Evolutionary conservation across 2,113 vertebrate genomes (phyloP), one percentile per base, ranked within the genome.

Genomic region (Mormyrus iriodes): DNA sequence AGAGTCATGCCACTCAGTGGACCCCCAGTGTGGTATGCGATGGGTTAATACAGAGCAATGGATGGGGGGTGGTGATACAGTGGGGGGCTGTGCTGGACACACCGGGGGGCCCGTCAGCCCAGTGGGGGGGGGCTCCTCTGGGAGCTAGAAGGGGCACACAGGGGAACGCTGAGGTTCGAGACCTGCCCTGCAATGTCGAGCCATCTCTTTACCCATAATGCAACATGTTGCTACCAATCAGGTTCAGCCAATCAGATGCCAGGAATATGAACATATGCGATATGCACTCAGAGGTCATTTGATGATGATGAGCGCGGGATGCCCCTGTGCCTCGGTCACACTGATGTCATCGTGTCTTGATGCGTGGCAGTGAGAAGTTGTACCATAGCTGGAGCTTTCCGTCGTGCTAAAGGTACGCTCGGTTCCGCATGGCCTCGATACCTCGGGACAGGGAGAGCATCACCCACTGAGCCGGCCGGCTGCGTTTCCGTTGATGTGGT

Each of bases 1-100:
- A 94, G 93, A 94, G 93, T 95, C 94, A 94, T 93, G 90, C 92
- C 91, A 89, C n/a, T 95, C 92, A 95, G 94, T 94, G 92, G 92
- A 88, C 15, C 90, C 93, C 92, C 92, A 93, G 94, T 91, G 91
- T 52, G 89, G 92, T 92, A 94, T 94, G 95, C 94, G 94, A 95
- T 91, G 94, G 93, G 95, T 95, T 95, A 95, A 95, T 91, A 84
- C 89, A 91, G 93, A 92, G 94, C 94, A 95, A 95, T 94, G 92
- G 93, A 92, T 93, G 90, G 91, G 93, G 93, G 91, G 93, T 93
- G 94, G 93, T 94, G 91, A 91, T 94, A 89, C 93, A 92, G 94
- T 93, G 92, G 93, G 95, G 93, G 92, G 93, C 91, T 93, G 89
- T 91, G 88, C 92, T 94, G 93, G 94, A 94, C 94, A 92, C 95